Base-by-base conservation (phyloP, 2,113 vertebrate species). In the Isichthys henryi region DNA sequence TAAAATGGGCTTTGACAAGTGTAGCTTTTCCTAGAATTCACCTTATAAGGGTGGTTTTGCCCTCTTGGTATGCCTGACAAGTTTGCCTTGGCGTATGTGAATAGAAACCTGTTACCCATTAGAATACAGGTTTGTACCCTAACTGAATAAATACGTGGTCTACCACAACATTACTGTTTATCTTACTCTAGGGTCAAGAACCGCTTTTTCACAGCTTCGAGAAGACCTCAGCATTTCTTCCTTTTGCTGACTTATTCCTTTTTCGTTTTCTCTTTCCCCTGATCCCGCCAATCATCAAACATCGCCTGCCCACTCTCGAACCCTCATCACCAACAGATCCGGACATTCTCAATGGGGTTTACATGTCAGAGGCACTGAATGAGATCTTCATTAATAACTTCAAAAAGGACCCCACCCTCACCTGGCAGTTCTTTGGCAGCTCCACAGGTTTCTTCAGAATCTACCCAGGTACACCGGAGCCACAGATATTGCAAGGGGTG, bases 381-480 rank as follows among this genome's bases (percentile, higher is more conserved):
- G 94, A 97, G 0, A 89, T 99, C 83, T 99, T 99, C 88, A 95
- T 97, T 83, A 96, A 97, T 52, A 99, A 99, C 94, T 99, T 98
- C 52, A 95, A 96, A 92, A 96, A 96, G 92, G 98, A 99, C 90
- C 97, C 98, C 0, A 99, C 98, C 0, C 93, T 99, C 89, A 99
- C 97, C 45, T 99, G 98, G 98, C 98, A 99, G 89, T 99, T 98
- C 93, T 99, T 99, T 52, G 98, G 98, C 92, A 99, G 98, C 27
- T 94, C 97, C n/a, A 95, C 97, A 0, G 98, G 98, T 53, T 99
- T 99, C 94, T 99, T 99, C 94, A 96, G 98, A 89, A 96, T 99
- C n/a, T 99, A 99, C 87, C 98, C 98, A 91, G 98, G 98, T 98
- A 93, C 89, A 46, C 1, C 27, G 31, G n/a, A 21, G 31, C 49